Evolutionary conservation across 2,888 invertebrate species (phyloP), one percentile per base, ranked within the genome.

Genomic region (Pomacea canaliculata): DNA sequence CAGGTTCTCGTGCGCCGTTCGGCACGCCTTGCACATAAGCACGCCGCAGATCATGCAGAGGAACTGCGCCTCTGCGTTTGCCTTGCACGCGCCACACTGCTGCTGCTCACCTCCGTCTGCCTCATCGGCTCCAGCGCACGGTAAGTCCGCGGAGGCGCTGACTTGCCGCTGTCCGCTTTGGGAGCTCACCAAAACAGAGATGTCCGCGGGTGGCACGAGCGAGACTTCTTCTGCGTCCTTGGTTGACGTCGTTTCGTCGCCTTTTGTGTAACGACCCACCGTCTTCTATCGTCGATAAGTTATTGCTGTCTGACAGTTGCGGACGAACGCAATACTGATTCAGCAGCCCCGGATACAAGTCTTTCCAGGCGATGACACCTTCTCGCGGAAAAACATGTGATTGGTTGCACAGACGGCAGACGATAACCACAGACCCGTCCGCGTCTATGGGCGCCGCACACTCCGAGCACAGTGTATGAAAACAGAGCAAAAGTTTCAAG

Each of bases 41-140:
- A 74, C 59, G 49, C 74, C 74, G 51, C 74, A 74, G 48, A 68
- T 74, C 37, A 74, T 62, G 69, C 74, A 74, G 9, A 48, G 60
- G 63, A 68, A 60, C 7, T 37, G 60, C 2, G 49, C 56, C 48
- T 69, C 74, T 7, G 62, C 27, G 48, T 8, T 27, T n/a, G 19
- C 51, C 48, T 49, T 59, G 48, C 74, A 74, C 12, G 74, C 74
- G 16, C 74, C 74, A 62, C 74, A 74, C 7, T 16, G 16, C 56
- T n/a, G 48, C 49, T 18, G n/a, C 69, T 46, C 51, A 56, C 51
- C 1, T 4, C 16, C 16, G 2, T 56, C 8, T 2, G 0, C 16
- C 3, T 16, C 51, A 13, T 56, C 51, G 51, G 37, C 37, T 5
- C 4, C 37, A 37, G 7, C 8, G 16, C 16, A 8, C 16, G 51